Base-by-base conservation (phyloP, 2,797 vertebrate genomes). In the Cercopithecus mitis region DNA sequence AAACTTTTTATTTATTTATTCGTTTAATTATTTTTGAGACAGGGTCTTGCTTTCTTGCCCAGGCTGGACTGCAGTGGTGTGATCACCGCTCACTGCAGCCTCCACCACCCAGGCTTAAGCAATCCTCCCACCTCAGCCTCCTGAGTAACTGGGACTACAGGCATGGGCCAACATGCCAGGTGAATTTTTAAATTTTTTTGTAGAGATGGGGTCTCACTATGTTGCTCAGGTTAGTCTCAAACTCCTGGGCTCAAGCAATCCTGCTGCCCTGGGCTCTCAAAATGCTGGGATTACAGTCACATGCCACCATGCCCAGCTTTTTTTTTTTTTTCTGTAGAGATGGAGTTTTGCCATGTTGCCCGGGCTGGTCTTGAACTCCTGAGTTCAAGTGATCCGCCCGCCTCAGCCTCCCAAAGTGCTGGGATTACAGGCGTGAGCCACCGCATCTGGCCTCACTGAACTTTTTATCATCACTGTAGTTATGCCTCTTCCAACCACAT, bases 351-450 rank as follows among this genome's bases (percentile, higher is more conserved):
- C 73, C 25, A 17, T 27, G 41, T 17, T 76, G 41, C 25, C 41
- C 24, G 30, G 73, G 41, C 41, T 76, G 41, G 13, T 45, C 73
- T 45, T 41, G 41, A 76, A 76, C 73, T 30, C 25, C 24, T 76
- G 24, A 41, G 41, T 41, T 76, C 73, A 76, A 43, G 41, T 27
- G 3, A 17, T 76, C 73, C 1, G 0, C 41, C 14, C 0, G 7
- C 41, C 25, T 76, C 25, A 30, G 73, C 14, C 7, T 75, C 41
- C 39, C 41, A 43, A 17, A 75, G 73, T 30, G 25, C 41, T 75
- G 41, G 13, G 41, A 75, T 43, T 75, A 75, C 13, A 70, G 67
- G n/a, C 19, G 0, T 36, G 67, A 70, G n/a, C 19, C 67, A 70
- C 67, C 9, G 4, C 33, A 36, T 2, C 19, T 8, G 22, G 70